Evolutionary conservation across 2,113 vertebrate genomes (phyloP), one percentile per base, ranked within the genome.

Genomic region (Neopipo cinnamomea): DNA sequence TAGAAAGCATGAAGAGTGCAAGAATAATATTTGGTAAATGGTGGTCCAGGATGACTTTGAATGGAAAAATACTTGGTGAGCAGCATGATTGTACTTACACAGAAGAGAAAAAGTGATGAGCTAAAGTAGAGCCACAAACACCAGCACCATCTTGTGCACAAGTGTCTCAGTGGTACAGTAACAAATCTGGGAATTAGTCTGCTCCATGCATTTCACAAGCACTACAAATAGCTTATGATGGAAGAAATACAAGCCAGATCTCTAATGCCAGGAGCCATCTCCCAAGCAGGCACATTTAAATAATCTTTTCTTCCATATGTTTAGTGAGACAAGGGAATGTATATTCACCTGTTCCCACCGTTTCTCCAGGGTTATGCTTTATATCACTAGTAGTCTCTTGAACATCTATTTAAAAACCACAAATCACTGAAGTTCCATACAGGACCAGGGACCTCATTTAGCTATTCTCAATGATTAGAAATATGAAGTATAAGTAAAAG

Each of bases 111-210:
- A 42, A 15, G 10, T 33, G 59, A 14, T 25, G n/a, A 65, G 14
- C 23, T 41, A 9, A 65, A 47, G 39, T 7, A 74, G 7, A 59
- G 6, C 12, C 39, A 66, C 30, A 74, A 55, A 28, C 13, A 53
- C 6, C 24, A 50, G 13, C 49, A 49, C 12, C 10, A 1, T 14
- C 56, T 78, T 13, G 1, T 8, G 88, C 68, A 18, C 0, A 2
- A 33, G 22, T 0, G 13, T 56, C 86, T 58, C 49, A 77, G 41
- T 23, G 11, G 2, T 13, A 21, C 4, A 42, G 17, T 27, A 49
- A 44, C 9, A 56, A 79, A 42, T 19, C 4, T 24, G 79, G 53
- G 41, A 75, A 72, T 44, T 6, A 65, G 25, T 76, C n/a, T 5
- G 4, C 25, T 87, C 19, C 31, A 6, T 44, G 18, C 33, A 37